A percentile compares a stretch with the other conserved stretches of the same genome.
Evolutionary conservation across 2,113 vertebrate species (phyloP).

Genomic region (Macrotus californicus): DNA sequence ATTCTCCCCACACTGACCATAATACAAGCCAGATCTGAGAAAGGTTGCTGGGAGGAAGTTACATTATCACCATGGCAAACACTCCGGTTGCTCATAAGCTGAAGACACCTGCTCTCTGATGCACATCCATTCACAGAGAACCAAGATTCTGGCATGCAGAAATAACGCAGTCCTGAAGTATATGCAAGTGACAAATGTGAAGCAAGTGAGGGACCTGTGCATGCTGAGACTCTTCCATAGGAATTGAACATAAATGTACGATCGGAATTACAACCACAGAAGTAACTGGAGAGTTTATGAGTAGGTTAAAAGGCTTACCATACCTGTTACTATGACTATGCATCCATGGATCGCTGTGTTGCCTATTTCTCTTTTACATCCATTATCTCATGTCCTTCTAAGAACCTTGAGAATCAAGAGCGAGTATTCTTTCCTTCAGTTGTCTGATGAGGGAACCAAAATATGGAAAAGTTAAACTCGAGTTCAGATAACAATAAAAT

Average conservation of each 20-base stretch:
- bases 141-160: not conserved
- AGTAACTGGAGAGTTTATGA: not conserved
- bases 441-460: not conserved
- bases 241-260: not conserved
- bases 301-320: not conserved
- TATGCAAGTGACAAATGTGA: not conserved
- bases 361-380: not conserved
- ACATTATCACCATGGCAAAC: not conserved
- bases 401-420: not conserved
- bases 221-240: not conserved
- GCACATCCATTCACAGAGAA: conserved; percentile 11
- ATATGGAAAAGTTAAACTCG: not conserved
- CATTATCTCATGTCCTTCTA: not conserved
- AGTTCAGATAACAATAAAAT: not conserved
- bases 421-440: not conserved
- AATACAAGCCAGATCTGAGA: not conserved
- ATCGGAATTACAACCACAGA: not conserved
- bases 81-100: not conserved
- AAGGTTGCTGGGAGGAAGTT: not conserved
- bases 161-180: not conserved
- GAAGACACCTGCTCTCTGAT: not conserved
- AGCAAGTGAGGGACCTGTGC: not conserved
- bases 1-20: conserved; percentile 28
- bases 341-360: not conserved
- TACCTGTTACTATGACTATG: not conserved